Conservation (phyloP, 2,113 vertebrate species). For the Numenius arquata region DNA sequence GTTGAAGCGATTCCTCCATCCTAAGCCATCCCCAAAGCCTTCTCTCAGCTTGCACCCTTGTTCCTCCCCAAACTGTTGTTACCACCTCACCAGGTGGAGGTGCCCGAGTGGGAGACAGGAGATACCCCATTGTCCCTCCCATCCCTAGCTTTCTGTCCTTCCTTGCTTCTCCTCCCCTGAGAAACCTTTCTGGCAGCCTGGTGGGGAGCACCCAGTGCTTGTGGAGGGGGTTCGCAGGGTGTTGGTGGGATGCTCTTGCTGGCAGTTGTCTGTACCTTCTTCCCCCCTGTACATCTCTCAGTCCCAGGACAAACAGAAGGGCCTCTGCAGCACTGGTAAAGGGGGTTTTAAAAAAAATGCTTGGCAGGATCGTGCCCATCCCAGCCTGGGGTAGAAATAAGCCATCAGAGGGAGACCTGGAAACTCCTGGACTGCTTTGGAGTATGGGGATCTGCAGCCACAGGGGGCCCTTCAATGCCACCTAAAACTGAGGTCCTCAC, state of each 20-base stretch:
- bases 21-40: not conserved
- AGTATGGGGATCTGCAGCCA: not conserved
- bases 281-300: fast-evolving
- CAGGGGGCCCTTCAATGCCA: not conserved
- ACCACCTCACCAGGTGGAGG: not conserved
- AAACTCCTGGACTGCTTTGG: not conserved
- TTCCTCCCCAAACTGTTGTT: not conserved
- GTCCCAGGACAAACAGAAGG: not conserved
- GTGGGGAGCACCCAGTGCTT: not conserved
- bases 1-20: fast-evolving
- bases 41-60: not conserved
- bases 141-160: not conserved
- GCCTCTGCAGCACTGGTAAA: not conserved
- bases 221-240: fast-evolving
- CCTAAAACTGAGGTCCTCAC: not conserved
- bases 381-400: not conserved
- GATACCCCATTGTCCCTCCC: no score
- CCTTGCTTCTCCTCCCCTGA: not conserved
- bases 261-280: not conserved
- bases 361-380: not conserved
- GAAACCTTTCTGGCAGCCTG: not conserved
- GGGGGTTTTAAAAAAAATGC: not conserved
- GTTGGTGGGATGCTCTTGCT: not conserved
- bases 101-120: not conserved
- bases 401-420: not conserved